Evolutionary conservation across 2,888 invertebrate genomes (phyloP).

Genomic region (Himalopsyche japonica): DNA sequence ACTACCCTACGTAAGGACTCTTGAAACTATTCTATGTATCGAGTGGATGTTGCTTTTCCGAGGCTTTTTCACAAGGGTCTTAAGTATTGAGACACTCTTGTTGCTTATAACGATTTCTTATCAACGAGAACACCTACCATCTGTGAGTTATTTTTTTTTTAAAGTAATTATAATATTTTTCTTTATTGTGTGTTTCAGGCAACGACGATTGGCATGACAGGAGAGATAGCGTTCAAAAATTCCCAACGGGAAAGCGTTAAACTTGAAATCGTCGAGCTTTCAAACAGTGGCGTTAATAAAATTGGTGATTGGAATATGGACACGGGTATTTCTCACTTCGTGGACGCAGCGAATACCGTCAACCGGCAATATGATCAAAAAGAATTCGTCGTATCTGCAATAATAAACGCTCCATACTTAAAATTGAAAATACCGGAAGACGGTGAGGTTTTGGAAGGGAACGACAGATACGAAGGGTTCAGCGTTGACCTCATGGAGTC

Average conservation of each 20-base stretch:
- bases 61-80: no score
- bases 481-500: slow-evolving; percentile 86
- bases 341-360: slow-evolving; percentile 45
- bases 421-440: slow-evolving; percentile 61
- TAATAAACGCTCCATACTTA: slow-evolving; percentile 74
- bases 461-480: slow-evolving; percentile 84
- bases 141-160: no score
- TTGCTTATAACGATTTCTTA: no score
- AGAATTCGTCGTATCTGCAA: slow-evolving; percentile 71
- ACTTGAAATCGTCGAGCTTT: slow-evolving; percentile 50
- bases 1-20: no score
- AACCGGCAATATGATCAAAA: slow-evolving; percentile 60
- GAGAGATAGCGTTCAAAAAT: slow-evolving; percentile 66
- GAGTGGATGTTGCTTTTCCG: no score
- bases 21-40: no score
- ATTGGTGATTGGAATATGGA: slow-evolving; percentile 39
- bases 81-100: no score
- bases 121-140: no score
- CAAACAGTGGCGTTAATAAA: slow-evolving; percentile 34
- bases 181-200: slow-evolving; percentile 54
- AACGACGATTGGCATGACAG: slow-evolving; percentile 64
- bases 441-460: slow-evolving; percentile 68
- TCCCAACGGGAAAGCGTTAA: slow-evolving; percentile 69
- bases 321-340: slow-evolving; percentile 41
- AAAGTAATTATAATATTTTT: no score